Conservation (phyloP, 2,113 vertebrate species). For the Nesoenas mayeri region DNA sequence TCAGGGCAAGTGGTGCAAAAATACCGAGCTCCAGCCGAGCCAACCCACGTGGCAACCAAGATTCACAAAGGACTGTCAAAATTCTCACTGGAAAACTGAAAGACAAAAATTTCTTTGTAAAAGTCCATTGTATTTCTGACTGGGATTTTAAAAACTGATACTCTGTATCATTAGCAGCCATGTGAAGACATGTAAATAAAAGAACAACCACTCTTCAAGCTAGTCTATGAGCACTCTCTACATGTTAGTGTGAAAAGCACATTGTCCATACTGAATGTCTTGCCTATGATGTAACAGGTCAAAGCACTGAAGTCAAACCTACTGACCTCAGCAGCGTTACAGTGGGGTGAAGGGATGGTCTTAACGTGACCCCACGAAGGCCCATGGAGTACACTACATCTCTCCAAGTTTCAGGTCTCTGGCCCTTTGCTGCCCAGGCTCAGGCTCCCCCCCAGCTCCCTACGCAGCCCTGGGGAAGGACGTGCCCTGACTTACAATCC, state of each 20-base stretch:
- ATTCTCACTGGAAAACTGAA: neutral
- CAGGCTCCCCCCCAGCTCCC: neutral
- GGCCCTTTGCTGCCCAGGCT: fast-evolving
- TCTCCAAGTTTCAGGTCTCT: neutral
- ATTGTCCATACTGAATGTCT: fast-evolving
- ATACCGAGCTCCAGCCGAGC: neutral
- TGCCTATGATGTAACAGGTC: fast-evolving
- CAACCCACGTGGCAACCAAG: neutral
- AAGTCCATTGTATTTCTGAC: neutral
- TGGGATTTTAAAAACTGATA: neutral
- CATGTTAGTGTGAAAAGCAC: neutral
- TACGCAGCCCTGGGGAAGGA: neutral
- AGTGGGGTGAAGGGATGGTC: fast-evolving
- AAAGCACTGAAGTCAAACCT: neutral
- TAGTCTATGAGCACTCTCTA: neutral
- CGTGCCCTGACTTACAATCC: neutral
- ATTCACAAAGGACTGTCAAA: neutral
- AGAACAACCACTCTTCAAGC: neutral
- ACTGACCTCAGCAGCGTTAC: neutral
- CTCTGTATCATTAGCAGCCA: neutral
- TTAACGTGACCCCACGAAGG: neutral
- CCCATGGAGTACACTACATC: fast-evolving
- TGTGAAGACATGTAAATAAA: neutral
- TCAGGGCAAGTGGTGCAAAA: neutral
- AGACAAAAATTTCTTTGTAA: neutral